A percentile compares a stretch with the other conserved stretches of the same genome.
These are phyloP conservation scores for Helogale parvula DNA, from an alignment of 2,113 vertebrate genomes.

Conservation along the genomic window DNA sequence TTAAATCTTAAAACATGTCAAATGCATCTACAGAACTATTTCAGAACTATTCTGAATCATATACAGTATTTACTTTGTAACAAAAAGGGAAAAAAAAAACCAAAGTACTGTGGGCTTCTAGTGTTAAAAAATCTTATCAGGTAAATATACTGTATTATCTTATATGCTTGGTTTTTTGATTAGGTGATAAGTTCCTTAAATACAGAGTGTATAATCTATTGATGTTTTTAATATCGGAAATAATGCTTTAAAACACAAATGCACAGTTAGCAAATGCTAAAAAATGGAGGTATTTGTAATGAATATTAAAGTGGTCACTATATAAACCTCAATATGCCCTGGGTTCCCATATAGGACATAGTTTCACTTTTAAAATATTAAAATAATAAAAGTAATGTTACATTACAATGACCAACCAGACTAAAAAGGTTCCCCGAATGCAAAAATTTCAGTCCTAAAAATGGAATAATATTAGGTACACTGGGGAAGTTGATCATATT, in stretches of 20 bases:
- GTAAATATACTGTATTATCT: background rate
- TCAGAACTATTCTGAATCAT: background rate
- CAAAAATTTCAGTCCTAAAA: background rate
- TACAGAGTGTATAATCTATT: background rate
- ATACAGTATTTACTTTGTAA: background rate
- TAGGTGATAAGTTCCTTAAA: background rate
- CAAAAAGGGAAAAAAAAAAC: background rate
- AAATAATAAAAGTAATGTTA: background rate
- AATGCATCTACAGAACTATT: background rate
- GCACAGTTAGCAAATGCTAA: background rate
- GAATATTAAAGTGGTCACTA: background rate
- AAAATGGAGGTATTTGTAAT: background rate
- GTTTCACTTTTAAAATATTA: background rate
- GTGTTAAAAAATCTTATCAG: background rate
- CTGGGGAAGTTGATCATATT: background rate
- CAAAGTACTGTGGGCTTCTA: background rate
- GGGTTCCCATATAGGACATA: background rate
- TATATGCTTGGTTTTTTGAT: background rate
- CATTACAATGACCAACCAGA: background rate
- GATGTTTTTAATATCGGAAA: background rate
- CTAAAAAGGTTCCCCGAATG: background rate
- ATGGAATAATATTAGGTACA: background rate
- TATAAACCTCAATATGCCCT: background rate
- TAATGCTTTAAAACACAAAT: background rate
- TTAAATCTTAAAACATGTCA: background rate